Evolutionary conservation across 2,888 invertebrate genomes (phyloP).

Genomic region (Theretra japonica): DNA sequence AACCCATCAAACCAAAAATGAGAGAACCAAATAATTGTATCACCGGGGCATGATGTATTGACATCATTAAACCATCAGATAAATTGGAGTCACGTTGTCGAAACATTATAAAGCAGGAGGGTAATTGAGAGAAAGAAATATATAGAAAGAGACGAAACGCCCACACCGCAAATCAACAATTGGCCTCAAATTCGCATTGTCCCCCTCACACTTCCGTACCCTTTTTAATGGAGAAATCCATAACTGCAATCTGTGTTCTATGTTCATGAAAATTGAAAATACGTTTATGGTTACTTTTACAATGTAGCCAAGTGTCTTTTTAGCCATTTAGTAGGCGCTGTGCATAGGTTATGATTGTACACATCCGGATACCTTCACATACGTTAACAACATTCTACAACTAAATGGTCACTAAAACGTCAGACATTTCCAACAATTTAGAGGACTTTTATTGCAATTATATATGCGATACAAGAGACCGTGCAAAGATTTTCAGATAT

Average conservation of each 20-base stretch:
- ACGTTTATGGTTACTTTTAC: background rate
- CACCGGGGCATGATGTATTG: too few relatives aligned
- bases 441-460: conserved; percentile 18
- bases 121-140: too few relatives aligned
- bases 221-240: background rate
- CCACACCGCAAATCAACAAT: too few relatives aligned
- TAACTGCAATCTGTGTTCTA: background rate
- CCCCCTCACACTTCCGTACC: too few relatives aligned
- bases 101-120: too few relatives aligned
- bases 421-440: conserved; percentile 7
- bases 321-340: background rate
- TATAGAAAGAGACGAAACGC: too few relatives aligned
- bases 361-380: background rate
- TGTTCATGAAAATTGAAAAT: too few relatives aligned
- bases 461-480: background rate
- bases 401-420: background rate
- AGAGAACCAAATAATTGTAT: too few relatives aligned
- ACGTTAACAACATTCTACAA: background rate
- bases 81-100: too few relatives aligned
- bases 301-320: background rate
- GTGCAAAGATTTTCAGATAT: conserved; percentile 1
- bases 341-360: background rate
- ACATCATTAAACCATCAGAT: too few relatives aligned
- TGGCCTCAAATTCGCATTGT: too few relatives aligned
- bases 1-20: too few relatives aligned